Percentiles rank a stretch among this genome's conserved stretches.
phyloP scores from a whole-genome alignment of 1,140 invertebrate genomes.

The Aphidius ervi region DNA sequence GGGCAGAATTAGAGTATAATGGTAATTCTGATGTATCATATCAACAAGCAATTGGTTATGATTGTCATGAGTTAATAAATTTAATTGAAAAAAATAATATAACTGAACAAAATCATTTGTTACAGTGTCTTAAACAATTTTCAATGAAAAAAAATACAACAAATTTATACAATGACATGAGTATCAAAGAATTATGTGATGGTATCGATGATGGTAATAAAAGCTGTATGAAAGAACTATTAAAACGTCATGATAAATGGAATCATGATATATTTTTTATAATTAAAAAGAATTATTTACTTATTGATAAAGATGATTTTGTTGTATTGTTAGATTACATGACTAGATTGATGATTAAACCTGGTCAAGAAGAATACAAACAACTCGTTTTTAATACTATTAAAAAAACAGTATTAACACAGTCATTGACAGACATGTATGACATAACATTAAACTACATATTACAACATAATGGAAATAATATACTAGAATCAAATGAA shows the following conservation, averaged over 20 bases:
- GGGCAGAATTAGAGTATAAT: slow-evolving; percentile 40
- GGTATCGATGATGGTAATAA: slow-evolving; percentile 24
- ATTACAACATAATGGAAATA: slow-evolving; percentile 33
- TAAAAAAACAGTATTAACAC: slow-evolving; percentile 22
- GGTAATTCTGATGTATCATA: slow-evolving; percentile 34
- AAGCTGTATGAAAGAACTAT: slow-evolving; percentile 30
- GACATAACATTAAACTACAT: slow-evolving; percentile 34
- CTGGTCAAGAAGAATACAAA: slow-evolving; percentile 25
- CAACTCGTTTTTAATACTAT: slow-evolving; percentile 25
- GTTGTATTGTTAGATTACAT: slow-evolving; percentile 37
- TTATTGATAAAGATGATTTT: slow-evolving; percentile 30
- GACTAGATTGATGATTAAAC: slow-evolving; percentile 23
- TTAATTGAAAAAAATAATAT: slow-evolving; percentile 28
- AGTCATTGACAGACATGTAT: slow-evolving; percentile 28
- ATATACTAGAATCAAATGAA: slow-evolving; percentile 27
- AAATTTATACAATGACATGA: slow-evolving; percentile 13
- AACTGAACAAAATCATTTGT: slow-evolving; percentile 27
- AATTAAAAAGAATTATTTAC: slow-evolving; percentile 20
- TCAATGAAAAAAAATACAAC: slow-evolving; percentile 29
- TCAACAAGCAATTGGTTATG: slow-evolving; percentile 39
- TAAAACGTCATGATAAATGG: slow-evolving; percentile 38
- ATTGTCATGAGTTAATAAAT: slow-evolving; percentile 37
- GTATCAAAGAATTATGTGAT: slow-evolving; percentile 32
- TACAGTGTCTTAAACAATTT: slow-evolving; percentile 35
- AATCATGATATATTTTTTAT: slow-evolving; percentile 29